phyloP scores from a whole-genome alignment of 2,113 vertebrate genomes.

The Vulpes ferrilata region DNA sequence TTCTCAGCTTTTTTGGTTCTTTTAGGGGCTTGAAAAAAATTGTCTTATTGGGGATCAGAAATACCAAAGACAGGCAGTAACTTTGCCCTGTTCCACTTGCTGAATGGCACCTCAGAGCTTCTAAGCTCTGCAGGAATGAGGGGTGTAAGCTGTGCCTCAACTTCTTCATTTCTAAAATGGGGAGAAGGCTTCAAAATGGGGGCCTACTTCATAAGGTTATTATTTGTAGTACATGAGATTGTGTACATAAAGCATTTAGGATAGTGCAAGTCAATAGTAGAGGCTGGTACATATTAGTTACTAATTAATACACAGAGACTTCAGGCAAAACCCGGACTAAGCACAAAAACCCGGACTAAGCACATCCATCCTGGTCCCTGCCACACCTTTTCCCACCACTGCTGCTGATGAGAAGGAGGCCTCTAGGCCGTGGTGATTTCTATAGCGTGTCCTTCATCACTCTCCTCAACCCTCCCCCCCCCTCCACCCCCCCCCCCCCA shows the following conservation, averaged over 20 bases:
- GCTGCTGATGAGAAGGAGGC: background rate
- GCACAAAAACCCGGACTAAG: background rate
- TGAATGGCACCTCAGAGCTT: background rate
- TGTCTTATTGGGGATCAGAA: background rate
- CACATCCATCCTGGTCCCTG: background rate
- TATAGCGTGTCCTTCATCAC: background rate
- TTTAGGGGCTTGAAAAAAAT: background rate
- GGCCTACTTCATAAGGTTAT: background rate
- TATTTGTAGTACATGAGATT: background rate
- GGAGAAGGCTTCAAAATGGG: background rate
- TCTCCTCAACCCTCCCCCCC: no score
- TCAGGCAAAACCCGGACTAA: background rate
- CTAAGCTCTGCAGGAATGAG: background rate
- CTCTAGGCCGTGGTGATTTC: background rate
- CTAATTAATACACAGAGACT: background rate
- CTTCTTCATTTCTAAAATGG: background rate
- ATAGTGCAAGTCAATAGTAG: background rate
- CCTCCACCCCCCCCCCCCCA: background rate
- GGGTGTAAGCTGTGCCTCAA: background rate
- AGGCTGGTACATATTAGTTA: background rate
- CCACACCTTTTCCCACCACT: background rate
- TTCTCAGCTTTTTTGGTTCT: background rate
- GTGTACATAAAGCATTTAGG: background rate
- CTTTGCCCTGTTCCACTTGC: background rate
- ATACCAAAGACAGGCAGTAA: background rate